A percentile compares a stretch with the other conserved stretches of the same genome.
Evolutionary conservation across 2,888 invertebrate genomes (phyloP).

Genomic region (Periphyllus acericola): DNA sequence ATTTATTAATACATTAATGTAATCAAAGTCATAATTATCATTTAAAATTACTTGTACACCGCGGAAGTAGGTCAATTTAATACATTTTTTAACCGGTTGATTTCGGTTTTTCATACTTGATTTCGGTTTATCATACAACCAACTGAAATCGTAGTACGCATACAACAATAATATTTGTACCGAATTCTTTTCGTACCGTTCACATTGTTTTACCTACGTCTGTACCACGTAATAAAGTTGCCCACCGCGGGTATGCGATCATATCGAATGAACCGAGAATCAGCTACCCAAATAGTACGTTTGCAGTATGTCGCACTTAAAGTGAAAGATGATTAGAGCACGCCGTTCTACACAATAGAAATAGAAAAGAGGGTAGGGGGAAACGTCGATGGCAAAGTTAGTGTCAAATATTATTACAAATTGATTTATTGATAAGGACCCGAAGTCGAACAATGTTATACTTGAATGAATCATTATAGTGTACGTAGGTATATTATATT

Average conservation of each 20-base stretch:
- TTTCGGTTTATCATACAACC: not conserved
- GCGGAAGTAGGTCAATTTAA: not conserved
- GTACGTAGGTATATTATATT: not conserved
- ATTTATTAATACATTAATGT: not conserved
- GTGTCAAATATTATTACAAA: not conserved
- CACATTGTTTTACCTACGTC: not conserved
- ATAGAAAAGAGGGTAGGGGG: no score
- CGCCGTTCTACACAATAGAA: not conserved
- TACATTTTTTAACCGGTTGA: not conserved
- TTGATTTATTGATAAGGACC: slow-evolving; percentile 1
- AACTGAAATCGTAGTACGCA: no score
- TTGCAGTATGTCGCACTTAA: no score
- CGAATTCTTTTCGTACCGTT: not conserved
- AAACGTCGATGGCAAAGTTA: not conserved
- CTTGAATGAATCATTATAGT: slow-evolving; percentile 26
- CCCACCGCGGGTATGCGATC: no score
- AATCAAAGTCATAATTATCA: not conserved
- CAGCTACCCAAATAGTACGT: no score
- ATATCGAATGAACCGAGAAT: no score
- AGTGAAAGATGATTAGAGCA: not conserved
- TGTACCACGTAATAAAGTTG: no score
- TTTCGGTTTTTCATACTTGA: not conserved
- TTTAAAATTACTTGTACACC: not conserved
- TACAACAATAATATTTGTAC: not conserved
- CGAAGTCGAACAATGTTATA: not conserved